Percentiles rank a stretch among this genome's conserved stretches.
Conservation (phyloP, 53 echinoderm and acorn worm species). For the Patiria pectinifera region DNA sequence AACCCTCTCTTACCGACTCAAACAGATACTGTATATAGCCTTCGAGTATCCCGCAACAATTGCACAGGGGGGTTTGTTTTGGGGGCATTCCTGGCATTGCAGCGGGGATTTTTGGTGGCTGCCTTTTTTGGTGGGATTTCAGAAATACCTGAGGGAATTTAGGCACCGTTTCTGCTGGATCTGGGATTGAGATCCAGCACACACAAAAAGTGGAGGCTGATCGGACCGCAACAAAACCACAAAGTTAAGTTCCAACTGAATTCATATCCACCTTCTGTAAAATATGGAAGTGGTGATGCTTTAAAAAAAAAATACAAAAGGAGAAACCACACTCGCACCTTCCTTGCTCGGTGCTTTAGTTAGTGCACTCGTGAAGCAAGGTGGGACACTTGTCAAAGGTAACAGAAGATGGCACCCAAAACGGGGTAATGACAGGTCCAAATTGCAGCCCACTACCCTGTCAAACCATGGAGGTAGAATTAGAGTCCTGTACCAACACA, state of each 20-base stretch:
- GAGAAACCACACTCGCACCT: too few relatives aligned
- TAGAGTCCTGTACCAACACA: background rate
- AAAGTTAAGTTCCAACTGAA: too few relatives aligned
- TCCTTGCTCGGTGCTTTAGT: too few relatives aligned
- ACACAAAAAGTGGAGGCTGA: background rate
- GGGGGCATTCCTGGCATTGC: slow-evolving; percentile 52
- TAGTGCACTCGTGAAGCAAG: too few relatives aligned
- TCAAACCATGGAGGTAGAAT: background rate
- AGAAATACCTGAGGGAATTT: slow-evolving; percentile 31
- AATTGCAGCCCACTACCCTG: background rate
- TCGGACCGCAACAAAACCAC: too few relatives aligned
- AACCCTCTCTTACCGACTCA: slow-evolving; percentile 34
- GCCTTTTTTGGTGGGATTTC: slow-evolving; percentile 38
- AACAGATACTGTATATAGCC: slow-evolving; percentile 50
- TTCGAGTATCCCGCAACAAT: slow-evolving; percentile 26
- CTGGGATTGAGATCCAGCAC: background rate
- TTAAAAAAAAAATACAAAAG: too few relatives aligned
- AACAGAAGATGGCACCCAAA: background rate
- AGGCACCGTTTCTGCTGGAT: background rate
- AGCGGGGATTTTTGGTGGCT: slow-evolving; percentile 45
- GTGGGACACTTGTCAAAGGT: background rate
- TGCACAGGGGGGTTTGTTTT: slow-evolving; percentile 40
- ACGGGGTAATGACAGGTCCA: background rate
- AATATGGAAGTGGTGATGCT: too few relatives aligned
- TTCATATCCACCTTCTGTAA: too few relatives aligned